Conservation (phyloP, 2,888 invertebrate genomes). For the Dynastes hyllus region DNA sequence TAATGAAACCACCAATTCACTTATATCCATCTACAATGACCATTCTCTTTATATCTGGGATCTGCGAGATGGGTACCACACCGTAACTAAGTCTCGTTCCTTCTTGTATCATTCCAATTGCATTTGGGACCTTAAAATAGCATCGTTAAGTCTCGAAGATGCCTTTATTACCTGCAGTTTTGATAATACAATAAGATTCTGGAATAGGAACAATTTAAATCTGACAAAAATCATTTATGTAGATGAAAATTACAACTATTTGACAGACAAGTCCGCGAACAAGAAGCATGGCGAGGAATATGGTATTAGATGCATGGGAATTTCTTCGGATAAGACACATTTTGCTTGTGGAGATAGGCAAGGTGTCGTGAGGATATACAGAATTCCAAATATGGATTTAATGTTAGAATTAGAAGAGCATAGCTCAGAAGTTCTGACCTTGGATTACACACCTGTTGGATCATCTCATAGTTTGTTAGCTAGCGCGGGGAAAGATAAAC, state of each 20-base stretch:
- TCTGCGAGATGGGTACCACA: conserved; percentile 5
- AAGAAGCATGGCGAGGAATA: background rate
- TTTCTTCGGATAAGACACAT: conserved; percentile 15
- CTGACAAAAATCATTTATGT: conserved; percentile 8
- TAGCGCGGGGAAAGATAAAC: conserved; percentile 31
- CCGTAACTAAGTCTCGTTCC: background rate
- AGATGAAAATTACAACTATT: conserved; percentile 13
- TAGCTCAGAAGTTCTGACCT: conserved; percentile 13
- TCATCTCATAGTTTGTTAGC: conserved; percentile 29
- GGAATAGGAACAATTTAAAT: conserved; percentile 1
- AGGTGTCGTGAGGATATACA: conserved; percentile 22
- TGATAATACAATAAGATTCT: conserved; percentile 17
- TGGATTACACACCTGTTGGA: conserved; percentile 22
- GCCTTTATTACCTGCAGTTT: conserved; percentile 22
- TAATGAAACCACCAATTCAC: conserved; percentile 10
- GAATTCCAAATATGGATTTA: background rate
- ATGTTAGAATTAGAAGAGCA: background rate
- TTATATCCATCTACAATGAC: conserved; percentile 27
- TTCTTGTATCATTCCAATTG: conserved; percentile 33
- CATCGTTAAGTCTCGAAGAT: background rate
- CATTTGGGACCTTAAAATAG: conserved; percentile 29
- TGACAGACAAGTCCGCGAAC: background rate
- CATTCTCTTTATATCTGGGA: conserved; percentile 35
- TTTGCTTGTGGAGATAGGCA: conserved; percentile 28
- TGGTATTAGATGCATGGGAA: conserved; percentile 26